phyloP scores from a whole-genome alignment of 2,797 vertebrate species.

The Myiotriccus ornatus region DNA sequence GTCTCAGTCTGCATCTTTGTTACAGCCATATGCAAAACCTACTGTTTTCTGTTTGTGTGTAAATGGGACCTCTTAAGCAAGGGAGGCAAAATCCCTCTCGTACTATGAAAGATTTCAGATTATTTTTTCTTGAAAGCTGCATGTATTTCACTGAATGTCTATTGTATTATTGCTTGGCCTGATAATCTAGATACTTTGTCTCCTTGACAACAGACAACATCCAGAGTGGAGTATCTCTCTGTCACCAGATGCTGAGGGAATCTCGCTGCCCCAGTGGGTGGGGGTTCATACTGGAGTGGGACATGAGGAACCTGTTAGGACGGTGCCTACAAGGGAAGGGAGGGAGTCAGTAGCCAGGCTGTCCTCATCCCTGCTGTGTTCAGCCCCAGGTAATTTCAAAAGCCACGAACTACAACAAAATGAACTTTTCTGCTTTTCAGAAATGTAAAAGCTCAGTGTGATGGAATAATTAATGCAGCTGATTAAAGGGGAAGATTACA shows the following conservation, averaged over 20 bases:
- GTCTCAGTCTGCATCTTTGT: neutral
- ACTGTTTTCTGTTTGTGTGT: neutral
- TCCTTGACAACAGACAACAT: conserved; percentile 58
- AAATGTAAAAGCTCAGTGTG: neutral
- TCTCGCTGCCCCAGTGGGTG: rapidly evolving
- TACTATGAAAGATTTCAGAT: neutral
- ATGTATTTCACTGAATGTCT: neutral
- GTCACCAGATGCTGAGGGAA: neutral
- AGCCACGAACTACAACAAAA: neutral
- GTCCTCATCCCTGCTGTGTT: neutral
- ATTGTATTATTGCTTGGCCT: neutral
- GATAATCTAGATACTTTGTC: conserved; percentile 26
- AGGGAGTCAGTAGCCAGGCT: neutral
- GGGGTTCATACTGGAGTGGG: neutral
- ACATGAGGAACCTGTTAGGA: neutral
- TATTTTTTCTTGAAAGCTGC: conserved; percentile 15
- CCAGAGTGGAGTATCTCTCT: neutral
- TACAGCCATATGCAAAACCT: neutral
- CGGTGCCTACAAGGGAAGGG: neutral
- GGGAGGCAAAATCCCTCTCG: neutral
- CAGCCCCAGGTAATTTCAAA: neutral
- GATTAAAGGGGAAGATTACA: conserved; percentile 23
- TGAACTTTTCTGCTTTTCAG: neutral
- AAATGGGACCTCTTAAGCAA: conserved; percentile 8
- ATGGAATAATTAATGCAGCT: conserved; percentile 14